Conservation (phyloP, 1,140 invertebrate species). For the Conus ventricosus region DNA sequence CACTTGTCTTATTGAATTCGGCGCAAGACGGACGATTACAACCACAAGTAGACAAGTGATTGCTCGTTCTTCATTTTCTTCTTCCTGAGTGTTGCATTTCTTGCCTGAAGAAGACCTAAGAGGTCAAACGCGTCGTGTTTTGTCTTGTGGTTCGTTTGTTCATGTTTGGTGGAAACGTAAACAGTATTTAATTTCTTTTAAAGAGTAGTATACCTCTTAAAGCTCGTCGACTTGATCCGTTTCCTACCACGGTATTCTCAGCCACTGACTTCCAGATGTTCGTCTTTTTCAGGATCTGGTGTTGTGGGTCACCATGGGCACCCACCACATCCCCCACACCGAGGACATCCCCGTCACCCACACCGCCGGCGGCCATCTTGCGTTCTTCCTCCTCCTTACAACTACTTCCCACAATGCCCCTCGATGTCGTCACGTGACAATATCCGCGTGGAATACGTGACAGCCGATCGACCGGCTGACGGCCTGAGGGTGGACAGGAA, state of each 20-base stretch:
- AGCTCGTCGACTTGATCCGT: not conserved
- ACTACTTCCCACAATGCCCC: slow-evolving; percentile 61
- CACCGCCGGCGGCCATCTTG: slow-evolving; percentile 53
- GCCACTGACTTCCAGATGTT: not conserved
- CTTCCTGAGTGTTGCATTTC: too few relatives aligned
- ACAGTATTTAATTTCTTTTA: too few relatives aligned
- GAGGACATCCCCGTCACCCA: slow-evolving; percentile 61
- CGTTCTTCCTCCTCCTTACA: slow-evolving; percentile 61
- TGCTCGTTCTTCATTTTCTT: too few relatives aligned
- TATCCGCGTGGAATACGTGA: slow-evolving; percentile 42
- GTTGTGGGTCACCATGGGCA: slow-evolving; percentile 63
- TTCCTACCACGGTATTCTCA: not conserved
- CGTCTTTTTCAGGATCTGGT: slow-evolving; percentile 56
- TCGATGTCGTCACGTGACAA: slow-evolving; percentile 49
- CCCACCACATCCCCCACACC: slow-evolving; percentile 60
- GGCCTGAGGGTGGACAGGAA: slow-evolving; percentile 46
- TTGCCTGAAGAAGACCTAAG: too few relatives aligned
- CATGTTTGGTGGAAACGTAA: too few relatives aligned
- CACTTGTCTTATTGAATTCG: too few relatives aligned
- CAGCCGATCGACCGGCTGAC: slow-evolving; percentile 12
- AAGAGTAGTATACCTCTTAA: not conserved
- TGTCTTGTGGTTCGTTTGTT: too few relatives aligned
- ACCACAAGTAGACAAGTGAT: too few relatives aligned
- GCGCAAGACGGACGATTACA: too few relatives aligned
- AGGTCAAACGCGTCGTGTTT: too few relatives aligned